Percentiles rank a stretch among this genome's conserved stretches.
These are phyloP conservation scores for Mesoligia furuncula DNA, from an alignment of 2,888 invertebrate species.

Conservation along the genomic window DNA sequence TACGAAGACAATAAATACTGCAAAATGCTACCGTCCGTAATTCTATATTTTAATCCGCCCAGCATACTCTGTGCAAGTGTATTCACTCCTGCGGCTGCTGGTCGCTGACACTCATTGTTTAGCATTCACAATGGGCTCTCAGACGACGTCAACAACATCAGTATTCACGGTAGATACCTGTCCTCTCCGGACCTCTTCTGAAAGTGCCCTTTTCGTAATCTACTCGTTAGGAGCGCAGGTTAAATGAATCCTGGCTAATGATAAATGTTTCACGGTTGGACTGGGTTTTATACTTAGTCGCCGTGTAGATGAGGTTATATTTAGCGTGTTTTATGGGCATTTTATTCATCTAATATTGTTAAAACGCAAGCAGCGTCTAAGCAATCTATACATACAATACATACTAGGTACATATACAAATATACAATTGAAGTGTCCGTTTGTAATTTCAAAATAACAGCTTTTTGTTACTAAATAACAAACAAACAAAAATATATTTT, in stretches of 20 bases:
- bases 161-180: conserved; percentile 51
- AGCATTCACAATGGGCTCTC: conserved; percentile 40
- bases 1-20: not conserved
- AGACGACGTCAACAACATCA: conserved; percentile 45
- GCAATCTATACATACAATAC: not conserved
- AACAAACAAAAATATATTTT: too few relatives aligned
- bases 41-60: not conserved
- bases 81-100: not conserved
- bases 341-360: not conserved
- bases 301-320: conserved; percentile 8
- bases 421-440: too few relatives aligned
- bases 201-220: conserved; percentile 36
- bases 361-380: not conserved
- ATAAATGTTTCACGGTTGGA: conserved; percentile 33
- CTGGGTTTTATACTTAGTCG: conserved; percentile 20
- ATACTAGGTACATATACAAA: too few relatives aligned
- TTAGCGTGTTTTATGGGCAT: not conserved
- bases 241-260: conserved; percentile 18
- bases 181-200: conserved; percentile 10
- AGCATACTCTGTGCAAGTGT: conserved; percentile 2
- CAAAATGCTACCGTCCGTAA: not conserved
- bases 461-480: too few relatives aligned
- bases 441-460: too few relatives aligned
- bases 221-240: conserved; percentile 19
- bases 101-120: conserved; percentile 41